Base-by-base conservation (phyloP, 2,797 vertebrate species). In the Saxicola maurus region DNA sequence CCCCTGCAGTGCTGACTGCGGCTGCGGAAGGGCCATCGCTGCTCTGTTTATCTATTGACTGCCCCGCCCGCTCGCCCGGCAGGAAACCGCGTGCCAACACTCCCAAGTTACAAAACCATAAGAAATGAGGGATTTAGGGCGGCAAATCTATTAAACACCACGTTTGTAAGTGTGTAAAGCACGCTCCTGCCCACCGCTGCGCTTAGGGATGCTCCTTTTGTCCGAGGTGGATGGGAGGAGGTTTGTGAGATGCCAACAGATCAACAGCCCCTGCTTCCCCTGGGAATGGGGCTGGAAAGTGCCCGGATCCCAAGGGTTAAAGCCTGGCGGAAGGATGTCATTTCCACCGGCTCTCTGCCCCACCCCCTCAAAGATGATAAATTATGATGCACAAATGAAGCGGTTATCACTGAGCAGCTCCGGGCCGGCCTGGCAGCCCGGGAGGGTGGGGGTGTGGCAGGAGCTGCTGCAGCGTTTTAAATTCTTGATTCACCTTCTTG, bases 291-390 rank as follows among this genome's bases (percentile, higher is more conserved):
- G 8, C 75, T 84, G 94, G 89, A 82, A 95, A 96, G 30, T n/a
- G 85, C 77, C 85, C 56, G 85, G 49, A 6, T 35, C 46, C 37
- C 64, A 69, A 53, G 93, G 85, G 94, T 96, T 96, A 95, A 96
- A 87, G 61, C 38, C 57, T 19, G 82, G 71, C 20, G 35, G 95
- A 95, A 94, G 82, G 81, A 87, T 92, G 91, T 91, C 42, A 71
- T 93, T 95, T 93, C 94, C 91, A 91, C 1, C 5, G 46, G 87
- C 81, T 43, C 9, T 57, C 57, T 61, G 85, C 84, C 55, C 92
- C 91, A 83, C 85, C 83, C 71, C 64, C 43, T 75, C 67, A 43
- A 64, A 55, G 89, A 94, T 76, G 92, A 92, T 86, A 59, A 93
- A 92, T 92, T 82, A 76, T 2, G 74, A 30, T 89, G 80, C 53